Conservation (phyloP, 2,797 vertebrate genomes). For the Podarcis lilfordi region DNA sequence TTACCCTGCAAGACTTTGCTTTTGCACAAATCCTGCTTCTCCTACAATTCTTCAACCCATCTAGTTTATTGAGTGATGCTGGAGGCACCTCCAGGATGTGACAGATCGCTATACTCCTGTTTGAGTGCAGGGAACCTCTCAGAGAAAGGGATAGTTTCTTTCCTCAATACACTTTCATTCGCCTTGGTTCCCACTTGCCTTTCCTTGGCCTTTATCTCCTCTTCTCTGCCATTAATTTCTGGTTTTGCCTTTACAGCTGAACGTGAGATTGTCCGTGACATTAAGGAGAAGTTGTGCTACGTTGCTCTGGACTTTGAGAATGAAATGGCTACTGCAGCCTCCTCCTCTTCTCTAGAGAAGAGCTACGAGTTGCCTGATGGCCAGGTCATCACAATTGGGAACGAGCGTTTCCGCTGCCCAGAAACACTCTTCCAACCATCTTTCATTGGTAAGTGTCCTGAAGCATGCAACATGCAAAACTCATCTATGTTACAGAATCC, state of each 20-base stretch:
- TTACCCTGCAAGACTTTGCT: background rate
- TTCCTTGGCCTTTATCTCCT: background rate
- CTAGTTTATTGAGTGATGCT: background rate
- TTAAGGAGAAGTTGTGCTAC: conserved; percentile 99
- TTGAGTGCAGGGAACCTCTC: background rate
- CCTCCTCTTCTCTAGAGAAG: conserved; percentile 98
- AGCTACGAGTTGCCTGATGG: conserved; percentile 99
- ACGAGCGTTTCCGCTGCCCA: conserved; percentile 98
- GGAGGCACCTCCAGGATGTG: background rate
- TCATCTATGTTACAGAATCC: background rate
- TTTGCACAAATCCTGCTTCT: background rate
- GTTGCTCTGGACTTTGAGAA: conserved; percentile 99
- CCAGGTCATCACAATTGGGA: conserved; percentile 99
- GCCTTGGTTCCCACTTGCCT: background rate
- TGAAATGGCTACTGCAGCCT: conserved; percentile 99
- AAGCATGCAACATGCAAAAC: conserved; percentile 31
- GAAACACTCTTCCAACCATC: conserved; percentile 99
- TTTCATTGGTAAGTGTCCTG: conserved; percentile 90
- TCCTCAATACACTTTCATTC: background rate
- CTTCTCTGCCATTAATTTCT: conserved; percentile 54
- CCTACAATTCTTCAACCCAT: background rate
- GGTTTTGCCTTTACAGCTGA: conserved; percentile 84
- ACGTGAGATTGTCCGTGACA: conserved; percentile 99
- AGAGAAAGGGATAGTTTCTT: background rate
- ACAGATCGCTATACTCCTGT: background rate